Evolutionary conservation across 2,888 invertebrate genomes (phyloP), one percentile per base, ranked within the genome.

Genomic region (Pandemis cinnamomeana): DNA sequence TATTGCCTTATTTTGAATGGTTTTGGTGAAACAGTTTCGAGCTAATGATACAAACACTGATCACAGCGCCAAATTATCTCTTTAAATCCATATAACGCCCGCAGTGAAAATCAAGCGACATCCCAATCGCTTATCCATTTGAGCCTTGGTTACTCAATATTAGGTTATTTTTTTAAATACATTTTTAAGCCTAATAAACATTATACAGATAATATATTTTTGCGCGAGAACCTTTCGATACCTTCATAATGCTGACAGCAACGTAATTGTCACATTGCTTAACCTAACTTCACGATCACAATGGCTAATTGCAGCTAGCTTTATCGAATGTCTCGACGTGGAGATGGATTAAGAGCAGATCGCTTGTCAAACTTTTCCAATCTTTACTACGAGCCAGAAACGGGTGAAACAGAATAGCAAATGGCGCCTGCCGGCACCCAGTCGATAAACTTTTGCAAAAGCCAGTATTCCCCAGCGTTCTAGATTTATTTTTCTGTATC

Each of bases 331-430:
- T n/a, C 53, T 11, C 48, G 58, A 69, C 69, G 69, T 63, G 66
- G 62, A 62, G 51, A 69, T 61, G 67, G 75, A 69, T 79, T 76
- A 74, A 77, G 62, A 58, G 63, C 73, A 73, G 62, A 75, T 75
- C 68, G 75, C 73, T 60, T 78, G 79, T 78, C 78, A 80, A 83
- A 83, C 79, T 82, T 83, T 83, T 82, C 82, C 82, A 83, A 83
- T 83, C 81, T 81, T 73, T 78, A 76, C 71, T 68, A 61, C 69
- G 71, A 71, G 71, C 66, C 67, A 73, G 70, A 76, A 72, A 75
- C 77, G 36, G 13, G 10, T 58, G 11, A 27, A 58, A 58, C 58
- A 75, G 76, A 76, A 78, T 78, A 76, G 76, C 68, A 77, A 79
- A 78, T 78, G 68, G 75, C 72, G 48, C 71, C 71, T 68, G 67